Evolutionary conservation across 2,113 vertebrate genomes (phyloP), one percentile per base, ranked within the genome.

Genomic region (Propithecus coquereli): DNA sequence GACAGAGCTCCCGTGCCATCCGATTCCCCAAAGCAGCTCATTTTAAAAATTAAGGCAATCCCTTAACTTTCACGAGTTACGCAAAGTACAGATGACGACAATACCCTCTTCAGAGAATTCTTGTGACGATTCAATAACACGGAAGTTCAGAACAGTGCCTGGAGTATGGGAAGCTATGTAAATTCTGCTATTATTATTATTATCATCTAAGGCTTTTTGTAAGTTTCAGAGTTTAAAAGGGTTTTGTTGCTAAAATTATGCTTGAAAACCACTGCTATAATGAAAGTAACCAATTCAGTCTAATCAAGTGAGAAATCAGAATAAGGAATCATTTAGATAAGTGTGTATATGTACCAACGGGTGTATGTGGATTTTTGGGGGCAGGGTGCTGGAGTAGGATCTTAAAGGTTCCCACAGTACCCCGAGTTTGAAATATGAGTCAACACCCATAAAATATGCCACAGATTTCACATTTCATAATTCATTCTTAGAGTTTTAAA

Each of bases 341-440:
- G 12, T 20, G 5, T 40, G 6, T 9, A 4, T 47, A 22, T 77
- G 10, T n/a, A 25, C 63, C n/a, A 22, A 0, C 0, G 63, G 12
- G 14, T 1, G 3, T 52, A 3, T 6, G 30, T 6, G 2, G 12
- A 6, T 9, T 8, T 10, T 1, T 6, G 5, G 8, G 27, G 1
- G 3, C 10, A 47, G 11, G 45, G 3, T 6, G 9, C 2, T 5
- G 40, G 22, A 12, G 8, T 5, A 25, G 17, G 61, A 11, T 18
- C 37, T 7, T 14, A 40, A 61, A 77, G 50, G 2, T 45, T 32
- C 71, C 47, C 74, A 30, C 1, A 74, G 27, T 4, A 45, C 3
- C 30, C 7, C 13, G 37, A 5, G 12, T 63, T 61, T 45, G 30
- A 81, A 70, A 27, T 54, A 12, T 30, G 7, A 34, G 50, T 80